Base-by-base conservation (phyloP, 2,113 vertebrate species). In the Nerophis ophidion region DNA sequence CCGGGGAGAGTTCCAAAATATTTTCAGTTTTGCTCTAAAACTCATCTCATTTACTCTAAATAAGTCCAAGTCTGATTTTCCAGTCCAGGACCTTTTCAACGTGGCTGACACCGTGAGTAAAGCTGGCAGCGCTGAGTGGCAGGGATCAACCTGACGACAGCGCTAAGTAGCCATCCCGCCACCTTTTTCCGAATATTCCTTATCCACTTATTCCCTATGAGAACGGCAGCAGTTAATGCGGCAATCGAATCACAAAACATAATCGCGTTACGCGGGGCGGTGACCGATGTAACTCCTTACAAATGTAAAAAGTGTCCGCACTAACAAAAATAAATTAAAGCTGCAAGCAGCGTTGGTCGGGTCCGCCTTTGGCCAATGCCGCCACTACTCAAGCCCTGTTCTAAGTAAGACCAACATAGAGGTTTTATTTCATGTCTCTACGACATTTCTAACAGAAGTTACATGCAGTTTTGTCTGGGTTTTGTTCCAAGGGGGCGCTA, bases 221-320 rank as follows among this genome's bases (percentile, higher is more conserved):
- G 60, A n/a, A 47, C 33, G 45, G 45, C 69, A 54, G 61, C 19
- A n/a, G 57, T 69, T 77, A 73, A 80, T 74, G 66, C 16, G 56
- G 57, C 53, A 76, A 73, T 66, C 62, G 59, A 66, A 81, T 83
- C 76, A 75, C 63, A 57, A 77, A 82, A 51, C 38, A 59, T 77
- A 73, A 75, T 75, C 54, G 63, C 67, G 66, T 71, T 77, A 65
- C 65, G n/a, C 15, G 11, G 42, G 45, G 49, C 16, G 65, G 56
- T 68, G 67, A 81, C 68, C 68, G 69, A 81, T 82, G 66, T 65
- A 80, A 80, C 80, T 79, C 73, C 7, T 44, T 68, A 51, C 42
- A 7, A 60, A 56, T 42, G 11, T 56, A 42, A 56, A 44, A 26
- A 59, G 13, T 38, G 40, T 52, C 68, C 52, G 50, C 61, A 56